Evolutionary conservation across 2,888 invertebrate species (phyloP).

Genomic region (Linyphia triangularis): DNA sequence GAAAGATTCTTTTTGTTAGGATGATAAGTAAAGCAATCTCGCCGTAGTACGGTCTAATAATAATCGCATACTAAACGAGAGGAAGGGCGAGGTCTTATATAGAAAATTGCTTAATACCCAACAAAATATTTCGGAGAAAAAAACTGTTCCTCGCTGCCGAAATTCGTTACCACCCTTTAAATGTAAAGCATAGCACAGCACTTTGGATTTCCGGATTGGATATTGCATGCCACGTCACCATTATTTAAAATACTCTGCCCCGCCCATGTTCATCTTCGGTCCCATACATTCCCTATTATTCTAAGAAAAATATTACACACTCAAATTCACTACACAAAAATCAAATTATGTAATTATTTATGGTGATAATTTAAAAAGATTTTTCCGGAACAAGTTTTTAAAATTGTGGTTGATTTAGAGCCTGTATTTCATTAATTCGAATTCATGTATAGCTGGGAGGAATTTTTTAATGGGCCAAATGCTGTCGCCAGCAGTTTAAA

Average conservation of each 20-base stretch:
- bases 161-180: conserved; percentile 58
- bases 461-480: no score
- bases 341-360: not conserved
- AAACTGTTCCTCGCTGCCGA: conserved; percentile 24
- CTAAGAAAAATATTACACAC: not conserved
- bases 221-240: conserved; percentile 51
- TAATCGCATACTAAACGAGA: conserved; percentile 32
- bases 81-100: conserved; percentile 54
- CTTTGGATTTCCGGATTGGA: conserved; percentile 29
- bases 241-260: conserved; percentile 45
- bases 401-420: no score
- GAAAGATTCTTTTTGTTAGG: not conserved
- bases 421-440: no score
- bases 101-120: conserved; percentile 68
- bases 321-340: not conserved
- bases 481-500: no score
- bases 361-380: not conserved
- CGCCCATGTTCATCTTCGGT: conserved; percentile 29
- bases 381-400: no score
- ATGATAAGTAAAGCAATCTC: conserved; percentile 9
- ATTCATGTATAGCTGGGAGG: no score
- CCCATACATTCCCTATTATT: not conserved
- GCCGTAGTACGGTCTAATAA: conserved; percentile 42
- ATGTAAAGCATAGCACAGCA: not conserved
- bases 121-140: conserved; percentile 53